Evolutionary conservation across 1,140 invertebrate species (phyloP), one percentile per base, ranked within the genome.

Genomic region (Pinna nobilis): DNA sequence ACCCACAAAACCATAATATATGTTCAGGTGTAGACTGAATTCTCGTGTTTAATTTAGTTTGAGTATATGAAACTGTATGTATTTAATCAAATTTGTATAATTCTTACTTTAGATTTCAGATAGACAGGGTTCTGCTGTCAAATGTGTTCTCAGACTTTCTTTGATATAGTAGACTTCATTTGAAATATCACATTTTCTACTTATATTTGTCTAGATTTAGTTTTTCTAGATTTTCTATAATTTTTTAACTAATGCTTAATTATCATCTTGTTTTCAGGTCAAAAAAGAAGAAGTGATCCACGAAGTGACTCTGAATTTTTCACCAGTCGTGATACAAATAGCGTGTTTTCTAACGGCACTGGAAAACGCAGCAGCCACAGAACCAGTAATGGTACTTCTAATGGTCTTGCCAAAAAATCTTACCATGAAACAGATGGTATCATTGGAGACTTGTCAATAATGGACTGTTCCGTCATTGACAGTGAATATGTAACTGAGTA

Each of bases 361-460:
- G 74, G 73, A 63, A 64, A 55, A 35, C 70, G 68, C 63, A 33
- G 57, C 44, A 77, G 61, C 30, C 51, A 76, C n/a, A 50, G 69
- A 6, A 55, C n/a, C 20, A 49, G 33, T 37, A 49, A 74, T 41
- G 23, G 51, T 15, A 47, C 32, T 23, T 30, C 33, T 11, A 74
- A 74, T 64, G 65, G 65, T 6, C 60, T 68, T 35, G 60, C 66
- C 39, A 49, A 28, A 53, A 55, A 37, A 50, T 51, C 57, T 15
- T 44, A 69, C 18, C 23, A 49, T 28, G 53, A 78, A 30, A 18
- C 67, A 28, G 76, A 79, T 37, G 92, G 75, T 90, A 92, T 73
- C 91, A 92, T 84, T 91, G 92, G 57, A 90, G 93, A 74, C 91
- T 92, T 87, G 90, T 92, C 76, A 90, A 92, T 79, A 4, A 55